phyloP scores from a whole-genome alignment of 2,113 vertebrate genomes.

The Gymnorhina tibicen region DNA sequence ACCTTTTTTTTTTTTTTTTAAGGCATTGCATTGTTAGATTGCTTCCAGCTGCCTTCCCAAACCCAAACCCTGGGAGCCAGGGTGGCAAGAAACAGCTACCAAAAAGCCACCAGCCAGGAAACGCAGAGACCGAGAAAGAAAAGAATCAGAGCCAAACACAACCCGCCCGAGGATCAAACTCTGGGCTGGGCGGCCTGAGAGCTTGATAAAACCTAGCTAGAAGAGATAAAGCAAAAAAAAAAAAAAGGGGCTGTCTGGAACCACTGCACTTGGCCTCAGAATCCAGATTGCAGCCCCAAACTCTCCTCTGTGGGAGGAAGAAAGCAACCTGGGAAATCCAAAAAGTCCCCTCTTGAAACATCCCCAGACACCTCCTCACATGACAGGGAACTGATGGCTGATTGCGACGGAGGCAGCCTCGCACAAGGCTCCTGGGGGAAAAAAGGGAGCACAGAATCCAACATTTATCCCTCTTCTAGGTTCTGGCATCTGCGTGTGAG shows the following conservation, averaged over 20 bases:
- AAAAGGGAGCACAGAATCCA: neutral
- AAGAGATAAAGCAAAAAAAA: neutral
- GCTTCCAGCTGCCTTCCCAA: neutral
- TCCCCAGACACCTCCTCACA: neutral
- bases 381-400: neutral
- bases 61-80: neutral
- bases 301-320: neutral
- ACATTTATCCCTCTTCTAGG: neutral
- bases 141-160: neutral
- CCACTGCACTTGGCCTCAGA: neutral
- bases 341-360: neutral
- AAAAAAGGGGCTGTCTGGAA: neutral
- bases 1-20: neutral
- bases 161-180: neutral
- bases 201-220: neutral
- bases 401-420: fast-evolving
- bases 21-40: neutral
- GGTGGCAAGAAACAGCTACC: neutral
- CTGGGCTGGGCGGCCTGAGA: neutral
- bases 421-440: neutral
- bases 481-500: neutral
- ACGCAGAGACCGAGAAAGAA: neutral
- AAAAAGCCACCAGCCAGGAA: neutral
- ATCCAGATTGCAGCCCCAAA: neutral
- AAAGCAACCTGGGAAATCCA: neutral